phyloP scores from a whole-genome alignment of 2,113 vertebrate species.

The Anhinga anhinga region DNA sequence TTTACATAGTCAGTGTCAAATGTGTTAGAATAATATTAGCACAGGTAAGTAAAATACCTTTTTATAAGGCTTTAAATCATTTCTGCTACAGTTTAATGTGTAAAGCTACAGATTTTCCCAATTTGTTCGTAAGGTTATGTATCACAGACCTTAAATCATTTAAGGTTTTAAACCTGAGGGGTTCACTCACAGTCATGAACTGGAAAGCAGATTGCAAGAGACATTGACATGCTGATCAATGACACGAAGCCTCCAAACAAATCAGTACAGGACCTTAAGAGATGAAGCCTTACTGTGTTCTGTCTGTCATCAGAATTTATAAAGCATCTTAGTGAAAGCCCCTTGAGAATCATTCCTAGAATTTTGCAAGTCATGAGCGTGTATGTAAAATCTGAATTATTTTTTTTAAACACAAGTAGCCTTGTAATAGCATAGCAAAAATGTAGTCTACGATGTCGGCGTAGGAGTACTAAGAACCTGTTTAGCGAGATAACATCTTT shows the following conservation, averaged over 20 bases:
- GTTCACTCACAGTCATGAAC: constrained; percentile 45
- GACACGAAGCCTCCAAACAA: constrained; percentile 51
- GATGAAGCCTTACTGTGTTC: constrained; percentile 39
- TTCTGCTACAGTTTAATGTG: constrained; percentile 38
- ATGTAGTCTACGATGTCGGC: neutral
- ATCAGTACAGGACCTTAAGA: constrained; percentile 46
- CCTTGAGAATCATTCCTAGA: constrained; percentile 59
- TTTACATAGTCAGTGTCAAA: constrained; percentile 42
- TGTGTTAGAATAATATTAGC: constrained; percentile 43
- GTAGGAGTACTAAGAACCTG: neutral
- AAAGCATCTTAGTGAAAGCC: constrained; percentile 54
- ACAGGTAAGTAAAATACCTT: constrained; percentile 40
- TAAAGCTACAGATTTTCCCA: constrained; percentile 52
- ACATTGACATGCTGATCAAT: constrained; percentile 52
- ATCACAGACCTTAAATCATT: constrained; percentile 34
- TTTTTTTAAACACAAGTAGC: constrained; percentile 1
- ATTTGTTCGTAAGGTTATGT: constrained; percentile 28
- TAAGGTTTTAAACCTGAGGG: constrained; percentile 55
- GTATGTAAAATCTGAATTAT: constrained; percentile 32
- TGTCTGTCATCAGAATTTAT: constrained; percentile 63
- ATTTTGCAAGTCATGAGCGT: constrained; percentile 70
- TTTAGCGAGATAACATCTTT: neutral
- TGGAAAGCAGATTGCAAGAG: constrained; percentile 31
- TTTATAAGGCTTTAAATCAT: constrained; percentile 33
- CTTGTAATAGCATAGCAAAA: constrained; percentile 6